Evolutionary conservation across 2,113 vertebrate species (phyloP), one percentile per base, ranked within the genome.

Genomic region (Rhea americana): DNA sequence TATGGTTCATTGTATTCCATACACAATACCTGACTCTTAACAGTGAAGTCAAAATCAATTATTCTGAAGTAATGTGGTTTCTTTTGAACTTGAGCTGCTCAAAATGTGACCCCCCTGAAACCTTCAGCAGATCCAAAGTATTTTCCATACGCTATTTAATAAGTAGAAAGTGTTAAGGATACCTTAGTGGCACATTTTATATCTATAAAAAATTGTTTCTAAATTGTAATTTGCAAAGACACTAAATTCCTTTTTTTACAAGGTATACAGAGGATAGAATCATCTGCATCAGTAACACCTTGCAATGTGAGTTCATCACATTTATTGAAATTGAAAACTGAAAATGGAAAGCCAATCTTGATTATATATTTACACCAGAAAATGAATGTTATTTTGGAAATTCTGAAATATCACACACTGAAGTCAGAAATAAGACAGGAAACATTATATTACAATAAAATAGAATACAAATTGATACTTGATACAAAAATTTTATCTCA

Each of bases 301-400:
- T 82, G 56, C 16, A 67, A 16, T 37, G 39, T 53, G 32, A 86
- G 7, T 30, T 88, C 10, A 71, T 66, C 47, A 81, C 22, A 84
- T 58, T 75, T 28, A 81, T 16, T 93, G 85, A 81, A 96, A 91
- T 7, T 51, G 50, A 88, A 70, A 73, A 90, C 22, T 39, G 39
- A 75, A 87, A 91, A 48, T 1, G 80, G 22, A 84, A 90, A 84
- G 21, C 5, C 32, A 84, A 68, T 68, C 26, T 6, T 48, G 26
- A 68, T 51, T 55, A 61, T 71, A 82, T 82, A n/a, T 81, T 59
- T 58, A 68, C 5, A 65, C 4, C 4, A 62, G 22, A 88, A 89
- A 6, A 22, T 51, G 32, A 84, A 93, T 83, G 30, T 5, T 91
- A 26, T 45, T 88, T 62, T 76, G 32, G 58, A 86, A 82, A 90